Evolutionary conservation across 2,888 invertebrate species (phyloP), one percentile per base, ranked within the genome.

Genomic region (Criorhina ranunculi): DNA sequence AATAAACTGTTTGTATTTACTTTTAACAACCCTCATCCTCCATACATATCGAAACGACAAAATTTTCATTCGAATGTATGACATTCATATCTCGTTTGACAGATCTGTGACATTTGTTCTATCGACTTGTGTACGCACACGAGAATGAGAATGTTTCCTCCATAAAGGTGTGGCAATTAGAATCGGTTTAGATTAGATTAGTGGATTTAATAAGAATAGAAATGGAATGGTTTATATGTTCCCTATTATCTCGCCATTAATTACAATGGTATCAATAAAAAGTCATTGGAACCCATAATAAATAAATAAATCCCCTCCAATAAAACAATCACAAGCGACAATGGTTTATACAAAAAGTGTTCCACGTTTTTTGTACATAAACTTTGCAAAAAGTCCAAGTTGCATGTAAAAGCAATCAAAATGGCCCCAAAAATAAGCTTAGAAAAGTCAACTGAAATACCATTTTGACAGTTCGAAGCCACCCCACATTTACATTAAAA

Each of bases 181-280:
- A 80, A 66, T 59, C 70, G 80, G 64, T 80, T 80, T 70, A 85
- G 85, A 85, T 85, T 80, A 85, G 85, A 85, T 85, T 85, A 85
- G 80, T 59, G 44, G 76, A 70, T 85, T 85, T 85, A 85, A 80
- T 70, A 62, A 70, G 53, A 29, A 64, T 17, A 40, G 57, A 46
- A 69, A 37, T 33, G 29, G 72, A 67, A 78, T 59, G 33, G 29
- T 17, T 76, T 75, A 55, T 66, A 24, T 44, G 66, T 4, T 24
- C 24, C 4, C 31, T 15, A 72, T 77, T 82, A 77, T 72, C 70
- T 60, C 17, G 64, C 64, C 55, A 67, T 80, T 85, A 85, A 85
- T 64, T 75, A 75, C 80, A 80, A 76, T 66, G 57, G 46, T 64
- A 70, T 76, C 80, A 85, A 85, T 85, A 85, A 85, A 78, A 67